A percentile compares a stretch with the other conserved stretches of the same genome.
Evolutionary conservation across 2,888 invertebrate species (phyloP).

Genomic region (Monopis laevigella): DNA sequence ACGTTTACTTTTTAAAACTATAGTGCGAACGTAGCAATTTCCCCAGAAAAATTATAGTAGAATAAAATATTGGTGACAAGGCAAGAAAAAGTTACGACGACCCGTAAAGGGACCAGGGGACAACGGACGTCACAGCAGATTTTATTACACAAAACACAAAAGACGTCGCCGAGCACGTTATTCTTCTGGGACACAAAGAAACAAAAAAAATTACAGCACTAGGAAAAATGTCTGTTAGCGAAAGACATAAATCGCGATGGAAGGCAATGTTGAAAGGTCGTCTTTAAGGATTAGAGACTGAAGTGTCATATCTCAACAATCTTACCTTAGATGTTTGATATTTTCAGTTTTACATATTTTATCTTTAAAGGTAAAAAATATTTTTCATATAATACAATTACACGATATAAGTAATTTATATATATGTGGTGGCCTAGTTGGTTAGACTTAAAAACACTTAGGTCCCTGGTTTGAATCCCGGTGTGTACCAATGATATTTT

Average conservation of each 20-base stretch:
- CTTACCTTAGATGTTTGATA: no score
- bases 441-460: no score
- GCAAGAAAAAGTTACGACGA: constrained; percentile 38
- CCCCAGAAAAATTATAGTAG: constrained; percentile 11
- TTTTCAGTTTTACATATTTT: no score
- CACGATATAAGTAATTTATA: no score
- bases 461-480: no score
- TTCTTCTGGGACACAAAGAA: constrained; percentile 7
- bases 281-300: constrained; percentile 8
- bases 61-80: constrained; percentile 15
- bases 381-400: no score
- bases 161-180: constrained; percentile 11
- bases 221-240: constrained; percentile 13
- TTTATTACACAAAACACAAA: constrained; percentile 39
- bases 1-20: constrained; percentile 30
- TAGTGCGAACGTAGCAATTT: constrained; percentile 24
- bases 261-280: constrained; percentile 10
- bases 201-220: constrained; percentile 13
- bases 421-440: no score
- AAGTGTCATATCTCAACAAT: no score
- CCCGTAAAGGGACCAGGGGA: constrained; percentile 45
- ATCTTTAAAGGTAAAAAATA: no score
- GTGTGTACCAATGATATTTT: no score
- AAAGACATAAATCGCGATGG: constrained; percentile 13
- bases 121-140: constrained; percentile 39